Percentiles rank a stretch among this genome's conserved stretches.
phyloP scores from a whole-genome alignment of 2,797 vertebrate genomes.

The Pantherophis alleghaniensis region DNA sequence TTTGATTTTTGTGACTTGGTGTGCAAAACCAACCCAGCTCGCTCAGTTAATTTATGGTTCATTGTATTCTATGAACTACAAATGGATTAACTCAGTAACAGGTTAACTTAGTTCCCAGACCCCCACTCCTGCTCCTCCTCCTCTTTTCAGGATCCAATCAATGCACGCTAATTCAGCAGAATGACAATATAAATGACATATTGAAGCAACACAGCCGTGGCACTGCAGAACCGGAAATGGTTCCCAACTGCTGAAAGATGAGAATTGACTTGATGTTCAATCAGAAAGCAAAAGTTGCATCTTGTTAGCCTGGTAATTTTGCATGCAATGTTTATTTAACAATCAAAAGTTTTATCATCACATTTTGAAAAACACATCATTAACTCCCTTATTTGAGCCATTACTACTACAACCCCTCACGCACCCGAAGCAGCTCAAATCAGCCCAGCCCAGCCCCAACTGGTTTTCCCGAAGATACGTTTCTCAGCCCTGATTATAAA shows the following conservation, averaged over 20 bases:
- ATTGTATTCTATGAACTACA: background rate
- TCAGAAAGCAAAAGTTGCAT: background rate
- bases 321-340: slow-evolving; percentile 24
- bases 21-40: background rate
- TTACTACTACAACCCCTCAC: slow-evolving; percentile 19
- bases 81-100: background rate
- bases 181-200: background rate
- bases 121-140: background rate
- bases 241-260: background rate
- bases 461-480: slow-evolving; percentile 7
- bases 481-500: slow-evolving; percentile 36
- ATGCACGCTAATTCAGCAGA: background rate
- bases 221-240: background rate
- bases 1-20: background rate
- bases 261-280: background rate
- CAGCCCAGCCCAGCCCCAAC: background rate
- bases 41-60: background rate
- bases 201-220: accelerated
- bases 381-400: slow-evolving; percentile 51
- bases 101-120: background rate
- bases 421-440: accelerated
- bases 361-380: slow-evolving; percentile 28
- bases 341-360: slow-evolving; percentile 23
- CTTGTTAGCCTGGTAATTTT: slow-evolving; percentile 35
- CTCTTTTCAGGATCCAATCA: background rate